Conservation (phyloP, 2,888 invertebrate genomes). For the Amiota minor region DNA sequence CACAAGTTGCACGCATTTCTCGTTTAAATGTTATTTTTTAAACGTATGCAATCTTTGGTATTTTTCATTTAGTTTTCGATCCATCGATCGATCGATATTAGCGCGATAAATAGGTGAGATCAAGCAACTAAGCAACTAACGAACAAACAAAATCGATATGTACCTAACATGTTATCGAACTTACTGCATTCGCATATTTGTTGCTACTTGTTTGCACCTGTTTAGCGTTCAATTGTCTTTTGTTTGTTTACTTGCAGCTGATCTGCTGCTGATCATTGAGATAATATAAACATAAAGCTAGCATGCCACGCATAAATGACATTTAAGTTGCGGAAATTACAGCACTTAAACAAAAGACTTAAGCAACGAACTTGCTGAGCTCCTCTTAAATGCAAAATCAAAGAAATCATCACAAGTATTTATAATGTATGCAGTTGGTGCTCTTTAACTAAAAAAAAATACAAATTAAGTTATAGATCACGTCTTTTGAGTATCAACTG, state of each 20-base stretch:
- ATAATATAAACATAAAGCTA: constrained; percentile 65
- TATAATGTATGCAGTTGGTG: not conserved
- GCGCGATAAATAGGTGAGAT: constrained; percentile 15
- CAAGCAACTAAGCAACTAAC: not conserved
- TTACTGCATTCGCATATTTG: constrained; percentile 19
- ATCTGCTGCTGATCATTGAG: constrained; percentile 55
- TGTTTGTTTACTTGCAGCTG: not conserved
- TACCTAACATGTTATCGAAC: constrained; percentile 5
- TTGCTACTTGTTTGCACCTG: constrained; percentile 56
- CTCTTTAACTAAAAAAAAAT: not conserved
- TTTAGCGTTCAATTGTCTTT: constrained; percentile 39
- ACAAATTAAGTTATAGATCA: constrained; percentile 27
- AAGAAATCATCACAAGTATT: not conserved
- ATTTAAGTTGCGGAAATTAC: constrained; percentile 56
- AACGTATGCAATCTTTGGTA: constrained; percentile 15
- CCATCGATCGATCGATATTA: constrained; percentile 45
- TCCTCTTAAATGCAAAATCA: not conserved
- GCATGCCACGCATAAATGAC: constrained; percentile 50
- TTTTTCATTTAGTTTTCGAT: constrained; percentile 15
- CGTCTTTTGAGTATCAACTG: not conserved
- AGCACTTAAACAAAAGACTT: constrained; percentile 60
- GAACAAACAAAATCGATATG: constrained; percentile 9
- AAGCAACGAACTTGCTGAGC: constrained; percentile 55
- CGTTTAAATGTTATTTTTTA: constrained; percentile 1
- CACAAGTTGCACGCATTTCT: constrained; percentile 66